These are phyloP conservation scores for Drosophila dives DNA, from an alignment of 2,888 invertebrate genomes.

Conservation along the genomic window DNA sequence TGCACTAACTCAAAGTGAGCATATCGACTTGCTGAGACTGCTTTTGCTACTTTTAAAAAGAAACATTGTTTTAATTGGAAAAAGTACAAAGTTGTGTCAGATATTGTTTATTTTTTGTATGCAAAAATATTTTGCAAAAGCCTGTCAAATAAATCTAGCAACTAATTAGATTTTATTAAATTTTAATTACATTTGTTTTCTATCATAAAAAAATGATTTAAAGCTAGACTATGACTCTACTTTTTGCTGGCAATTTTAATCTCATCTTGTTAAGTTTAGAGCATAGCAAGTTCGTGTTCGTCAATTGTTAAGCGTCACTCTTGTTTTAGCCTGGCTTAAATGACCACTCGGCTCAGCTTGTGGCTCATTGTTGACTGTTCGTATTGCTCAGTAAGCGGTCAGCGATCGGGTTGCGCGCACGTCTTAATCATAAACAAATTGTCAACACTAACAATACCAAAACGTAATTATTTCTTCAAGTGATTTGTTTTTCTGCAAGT, in stretches of 20 bases:
- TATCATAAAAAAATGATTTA: not conserved
- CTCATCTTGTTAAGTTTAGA: slow-evolving; percentile 13
- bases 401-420: slow-evolving; percentile 71
- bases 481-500: slow-evolving; percentile 22
- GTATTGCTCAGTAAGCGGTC: slow-evolving; percentile 62
- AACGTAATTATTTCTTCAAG: slow-evolving; percentile 31
- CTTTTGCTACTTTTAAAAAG: not conserved
- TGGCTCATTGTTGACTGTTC: slow-evolving; percentile 23
- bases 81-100: not conserved
- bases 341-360: slow-evolving; percentile 34
- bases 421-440: slow-evolving; percentile 66
- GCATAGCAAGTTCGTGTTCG: slow-evolving; percentile 23
- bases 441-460: slow-evolving; percentile 22
- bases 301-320: not conserved
- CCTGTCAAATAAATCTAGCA: not conserved
- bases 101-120: not conserved
- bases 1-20: slow-evolving; percentile 15
- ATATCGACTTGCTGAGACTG: not conserved
- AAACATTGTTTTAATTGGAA: not conserved
- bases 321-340: slow-evolving; percentile 33
- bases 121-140: not conserved
- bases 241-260: not conserved
- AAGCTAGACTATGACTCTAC: not conserved
- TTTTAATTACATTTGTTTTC: too few species aligned
- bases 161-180: not conserved